Conservation (phyloP, 2,888 invertebrate species). For the Caenorhabditis panamensis region DNA sequence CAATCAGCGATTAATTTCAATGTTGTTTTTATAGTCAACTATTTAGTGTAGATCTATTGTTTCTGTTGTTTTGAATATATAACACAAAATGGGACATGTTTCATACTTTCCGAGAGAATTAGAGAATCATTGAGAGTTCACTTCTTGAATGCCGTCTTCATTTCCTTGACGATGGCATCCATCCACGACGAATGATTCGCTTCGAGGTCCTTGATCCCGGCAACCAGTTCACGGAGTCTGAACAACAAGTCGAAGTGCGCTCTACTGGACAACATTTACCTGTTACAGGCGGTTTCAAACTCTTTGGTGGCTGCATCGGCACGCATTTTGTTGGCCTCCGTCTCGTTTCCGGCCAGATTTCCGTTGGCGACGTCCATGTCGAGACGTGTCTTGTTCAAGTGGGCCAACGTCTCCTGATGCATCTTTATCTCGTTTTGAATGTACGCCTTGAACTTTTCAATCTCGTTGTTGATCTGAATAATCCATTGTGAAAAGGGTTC, state of each 20-base stretch:
- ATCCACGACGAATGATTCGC: conserved; percentile 40
- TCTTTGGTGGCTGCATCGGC: conserved; percentile 39
- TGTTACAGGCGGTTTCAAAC: conserved; percentile 35
- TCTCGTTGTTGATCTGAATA: conserved; percentile 28
- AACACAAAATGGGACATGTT: neutral
- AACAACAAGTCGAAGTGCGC: neutral
- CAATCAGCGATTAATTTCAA: conserved; percentile 9
- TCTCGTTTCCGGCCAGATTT: conserved; percentile 30
- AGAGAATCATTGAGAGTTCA: neutral
- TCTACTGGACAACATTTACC: conserved; percentile 8
- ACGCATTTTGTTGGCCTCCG: conserved; percentile 39
- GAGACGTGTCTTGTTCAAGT: conserved; percentile 22
- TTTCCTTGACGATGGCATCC: conserved; percentile 25
- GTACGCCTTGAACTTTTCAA: conserved; percentile 41
- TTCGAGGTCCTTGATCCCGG: conserved; percentile 23
- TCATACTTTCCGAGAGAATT: too few relatives aligned
- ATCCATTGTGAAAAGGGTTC: neutral
- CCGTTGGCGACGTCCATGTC: conserved; percentile 38
- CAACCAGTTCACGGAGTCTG: conserved; percentile 37
- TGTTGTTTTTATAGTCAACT: neutral
- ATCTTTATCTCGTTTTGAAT: conserved; percentile 22
- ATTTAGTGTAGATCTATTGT: neutral
- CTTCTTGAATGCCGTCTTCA: conserved; percentile 41
- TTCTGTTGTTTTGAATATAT: conserved; percentile 7
- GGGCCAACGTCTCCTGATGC: conserved; percentile 17